These are phyloP conservation scores for Anoplius nigerrimus DNA, from an alignment of 2,888 invertebrate species.

Conservation along the genomic window DNA sequence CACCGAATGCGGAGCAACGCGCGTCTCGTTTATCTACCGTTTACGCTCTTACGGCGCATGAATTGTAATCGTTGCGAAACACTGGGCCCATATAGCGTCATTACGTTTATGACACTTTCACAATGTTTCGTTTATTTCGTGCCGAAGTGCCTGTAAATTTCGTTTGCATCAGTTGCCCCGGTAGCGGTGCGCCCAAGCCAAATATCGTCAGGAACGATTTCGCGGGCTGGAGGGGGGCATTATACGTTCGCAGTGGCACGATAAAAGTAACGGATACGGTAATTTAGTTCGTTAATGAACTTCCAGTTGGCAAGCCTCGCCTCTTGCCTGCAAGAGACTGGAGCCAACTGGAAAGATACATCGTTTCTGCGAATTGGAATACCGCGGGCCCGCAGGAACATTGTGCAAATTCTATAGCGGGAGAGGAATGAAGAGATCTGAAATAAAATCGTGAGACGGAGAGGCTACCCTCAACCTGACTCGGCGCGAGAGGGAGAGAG, in stretches of 20 bases:
- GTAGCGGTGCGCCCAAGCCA: conserved; percentile 40
- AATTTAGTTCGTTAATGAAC: conserved; percentile 69
- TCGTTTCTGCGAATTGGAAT: conserved; percentile 64
- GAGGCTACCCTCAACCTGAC: not conserved
- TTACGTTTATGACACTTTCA: no score
- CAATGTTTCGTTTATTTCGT: no score
- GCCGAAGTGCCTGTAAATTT: no score
- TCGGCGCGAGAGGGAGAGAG: not conserved
- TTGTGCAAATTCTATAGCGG: conserved; percentile 38
- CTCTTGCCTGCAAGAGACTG: conserved; percentile 46
- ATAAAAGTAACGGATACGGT: conserved; percentile 69
- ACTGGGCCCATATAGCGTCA: no score
- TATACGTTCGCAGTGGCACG: conserved; percentile 52
- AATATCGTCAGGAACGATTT: conserved; percentile 56
- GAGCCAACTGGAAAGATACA: conserved; percentile 65
- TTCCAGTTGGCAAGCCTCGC: conserved; percentile 63
- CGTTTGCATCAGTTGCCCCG: no score
- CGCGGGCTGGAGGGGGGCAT: conserved; percentile 37
- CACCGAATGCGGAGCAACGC: no score
- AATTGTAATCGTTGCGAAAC: no score
- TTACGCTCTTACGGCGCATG: no score
- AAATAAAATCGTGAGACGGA: conserved; percentile 36
- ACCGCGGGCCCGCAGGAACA: conserved; percentile 43
- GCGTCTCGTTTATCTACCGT: no score
- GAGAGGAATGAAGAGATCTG: conserved; percentile 34